These are phyloP conservation scores for Capreolus pygargus DNA, from an alignment of 2,113 vertebrate genomes.

Conservation along the genomic window DNA sequence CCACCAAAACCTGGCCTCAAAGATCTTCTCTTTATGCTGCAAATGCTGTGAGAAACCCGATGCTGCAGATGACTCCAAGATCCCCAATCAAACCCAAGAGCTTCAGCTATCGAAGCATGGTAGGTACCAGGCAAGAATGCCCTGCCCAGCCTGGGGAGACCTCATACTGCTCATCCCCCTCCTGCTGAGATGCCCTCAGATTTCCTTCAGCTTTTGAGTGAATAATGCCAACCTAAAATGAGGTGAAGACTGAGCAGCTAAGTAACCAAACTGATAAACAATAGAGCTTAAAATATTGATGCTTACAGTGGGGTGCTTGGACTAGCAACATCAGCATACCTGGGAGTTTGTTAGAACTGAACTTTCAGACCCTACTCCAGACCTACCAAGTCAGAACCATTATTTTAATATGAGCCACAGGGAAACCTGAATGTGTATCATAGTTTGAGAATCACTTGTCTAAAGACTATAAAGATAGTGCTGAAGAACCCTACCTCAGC, in stretches of 20 bases:
- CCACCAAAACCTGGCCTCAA: neutral
- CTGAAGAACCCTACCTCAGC: neutral
- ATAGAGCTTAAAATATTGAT: neutral
- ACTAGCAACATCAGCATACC: neutral
- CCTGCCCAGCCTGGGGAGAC: neutral
- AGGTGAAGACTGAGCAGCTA: neutral
- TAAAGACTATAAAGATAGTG: neutral
- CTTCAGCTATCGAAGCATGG: neutral
- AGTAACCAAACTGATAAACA: neutral
- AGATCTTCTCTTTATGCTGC: conserved; percentile 62
- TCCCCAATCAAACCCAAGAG: neutral
- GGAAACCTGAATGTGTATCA: neutral
- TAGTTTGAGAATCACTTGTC: neutral
- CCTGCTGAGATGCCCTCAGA: neutral
- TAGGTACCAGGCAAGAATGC: neutral
- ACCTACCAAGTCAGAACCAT: neutral
- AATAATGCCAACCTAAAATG: neutral
- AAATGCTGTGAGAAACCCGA: neutral
- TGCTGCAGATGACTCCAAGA: neutral
- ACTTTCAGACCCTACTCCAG: neutral
- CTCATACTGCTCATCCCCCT: neutral
- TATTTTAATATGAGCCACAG: neutral
- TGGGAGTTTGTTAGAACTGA: neutral
- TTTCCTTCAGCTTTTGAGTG: neutral
- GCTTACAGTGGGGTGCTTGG: neutral